These are phyloP conservation scores for Burhinus bistriatus DNA, from an alignment of 2,113 vertebrate genomes.

Conservation along the genomic window DNA sequence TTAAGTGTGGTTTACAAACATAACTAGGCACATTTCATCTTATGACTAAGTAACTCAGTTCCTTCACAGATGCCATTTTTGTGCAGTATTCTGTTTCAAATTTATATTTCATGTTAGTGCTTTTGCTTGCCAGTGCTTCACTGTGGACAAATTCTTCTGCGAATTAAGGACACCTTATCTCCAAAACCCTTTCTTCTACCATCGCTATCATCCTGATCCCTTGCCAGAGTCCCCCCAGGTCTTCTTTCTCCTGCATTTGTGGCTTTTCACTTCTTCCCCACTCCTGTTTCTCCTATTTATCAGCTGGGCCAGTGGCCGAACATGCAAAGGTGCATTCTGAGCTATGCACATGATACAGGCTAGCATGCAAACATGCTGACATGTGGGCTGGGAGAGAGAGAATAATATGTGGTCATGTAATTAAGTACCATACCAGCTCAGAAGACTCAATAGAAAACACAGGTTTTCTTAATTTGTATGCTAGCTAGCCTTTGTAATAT, in stretches of 20 bases:
- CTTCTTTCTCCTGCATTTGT: not conserved
- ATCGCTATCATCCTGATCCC: not conserved
- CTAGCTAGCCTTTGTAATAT: not conserved
- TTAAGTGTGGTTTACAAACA: not conserved
- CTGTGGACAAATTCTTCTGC: not conserved
- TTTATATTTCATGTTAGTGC: not conserved
- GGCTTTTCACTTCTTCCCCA: not conserved
- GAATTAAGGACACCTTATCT: not conserved
- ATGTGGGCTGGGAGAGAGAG: not conserved
- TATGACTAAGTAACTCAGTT: not conserved
- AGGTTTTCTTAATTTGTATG: not conserved
- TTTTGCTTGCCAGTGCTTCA: not conserved
- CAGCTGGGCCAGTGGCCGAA: not conserved
- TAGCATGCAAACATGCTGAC: not conserved
- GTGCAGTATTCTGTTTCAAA: not conserved
- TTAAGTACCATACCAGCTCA: not conserved
- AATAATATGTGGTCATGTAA: not conserved
- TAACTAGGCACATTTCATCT: not conserved
- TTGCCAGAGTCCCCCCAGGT: fast-evolving
- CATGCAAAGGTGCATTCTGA: not conserved
- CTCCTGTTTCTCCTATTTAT: not conserved
- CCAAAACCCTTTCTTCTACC: not conserved
- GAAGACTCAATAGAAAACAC: not conserved
- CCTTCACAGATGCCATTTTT: not conserved
- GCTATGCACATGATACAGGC: not conserved